phyloP scores from a whole-genome alignment of 1,140 invertebrate genomes.

The Riptortus pedestris region DNA sequence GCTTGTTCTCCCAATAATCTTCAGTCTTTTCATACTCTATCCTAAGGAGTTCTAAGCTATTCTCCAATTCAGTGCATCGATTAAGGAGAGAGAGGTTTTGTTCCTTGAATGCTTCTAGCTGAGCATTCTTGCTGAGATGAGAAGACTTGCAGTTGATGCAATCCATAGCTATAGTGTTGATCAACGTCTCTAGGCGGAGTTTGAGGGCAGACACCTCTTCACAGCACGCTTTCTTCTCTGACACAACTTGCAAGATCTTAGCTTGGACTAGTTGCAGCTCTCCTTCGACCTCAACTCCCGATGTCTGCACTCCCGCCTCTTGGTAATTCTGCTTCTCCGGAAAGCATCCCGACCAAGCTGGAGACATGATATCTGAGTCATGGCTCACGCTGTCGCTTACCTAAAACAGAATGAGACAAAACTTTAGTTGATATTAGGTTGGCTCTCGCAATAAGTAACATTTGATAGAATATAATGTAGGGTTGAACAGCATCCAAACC shows the following conservation, averaged over 20 bases:
- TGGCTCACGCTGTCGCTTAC: background rate
- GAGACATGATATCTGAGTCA: background rate
- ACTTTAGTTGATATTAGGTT: no score
- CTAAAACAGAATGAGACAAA: background rate
- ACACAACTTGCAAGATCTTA: constrained; percentile 35
- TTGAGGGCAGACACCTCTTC: constrained; percentile 34
- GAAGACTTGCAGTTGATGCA: background rate
- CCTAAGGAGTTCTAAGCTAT: constrained; percentile 57
- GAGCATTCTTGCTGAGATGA: background rate
- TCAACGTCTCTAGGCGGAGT: constrained; percentile 28
- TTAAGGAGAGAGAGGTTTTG: constrained; percentile 43
- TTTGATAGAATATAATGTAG: no score
- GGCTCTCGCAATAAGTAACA: no score
- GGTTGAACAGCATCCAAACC: no score
- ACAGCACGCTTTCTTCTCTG: constrained; percentile 34
- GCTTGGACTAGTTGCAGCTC: constrained; percentile 32
- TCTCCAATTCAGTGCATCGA: constrained; percentile 54
- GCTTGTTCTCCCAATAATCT: constrained; percentile 69
- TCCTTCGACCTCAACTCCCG: constrained; percentile 30
- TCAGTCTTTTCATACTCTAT: constrained; percentile 71
- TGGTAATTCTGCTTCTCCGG: background rate
- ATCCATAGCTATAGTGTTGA: constrained; percentile 9
- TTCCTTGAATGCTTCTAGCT: constrained; percentile 29
- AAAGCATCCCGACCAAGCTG: background rate
- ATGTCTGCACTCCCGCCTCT: constrained; percentile 26